Evolutionary conservation across 2,888 invertebrate genomes (phyloP).

Genomic region (Apoderus coryli): DNA sequence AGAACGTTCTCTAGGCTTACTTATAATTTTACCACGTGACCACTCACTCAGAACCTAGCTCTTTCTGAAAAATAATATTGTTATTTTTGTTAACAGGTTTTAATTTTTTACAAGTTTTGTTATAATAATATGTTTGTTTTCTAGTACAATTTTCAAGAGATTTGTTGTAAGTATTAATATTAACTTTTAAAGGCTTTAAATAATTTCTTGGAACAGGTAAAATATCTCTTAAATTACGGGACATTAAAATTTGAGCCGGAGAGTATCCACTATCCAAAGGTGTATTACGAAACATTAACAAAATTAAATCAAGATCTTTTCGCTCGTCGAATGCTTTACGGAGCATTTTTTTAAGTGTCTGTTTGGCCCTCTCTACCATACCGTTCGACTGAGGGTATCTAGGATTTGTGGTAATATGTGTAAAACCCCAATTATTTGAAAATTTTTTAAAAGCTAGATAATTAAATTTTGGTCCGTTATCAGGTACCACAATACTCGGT

Average conservation of each 20-base stretch:
- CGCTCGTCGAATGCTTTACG: conserved; percentile 5
- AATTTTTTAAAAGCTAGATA: conserved; percentile 9
- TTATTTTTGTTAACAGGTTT: neutral
- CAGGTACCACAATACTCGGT: conserved; percentile 6
- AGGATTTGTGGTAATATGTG: conserved; percentile 9
- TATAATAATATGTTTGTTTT: conserved; percentile 4
- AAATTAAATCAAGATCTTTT: conserved; percentile 8
- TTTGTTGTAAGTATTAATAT: neutral
- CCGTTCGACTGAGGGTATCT: conserved; percentile 14
- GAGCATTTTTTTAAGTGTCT: conserved; percentile 8
- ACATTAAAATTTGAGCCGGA: conserved; percentile 7
- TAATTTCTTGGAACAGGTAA: conserved; percentile 1
- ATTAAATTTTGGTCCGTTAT: conserved; percentile 13
- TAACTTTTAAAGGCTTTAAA: too few relatives aligned
- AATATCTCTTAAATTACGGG: conserved; percentile 4
- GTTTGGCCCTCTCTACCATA: conserved; percentile 11
- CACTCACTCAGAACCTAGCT: too few relatives aligned
- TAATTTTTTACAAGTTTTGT: conserved; percentile 4
- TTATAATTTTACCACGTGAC: conserved; percentile 1
- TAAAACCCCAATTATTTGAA: conserved; percentile 12
- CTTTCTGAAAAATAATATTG: conserved; percentile 1
- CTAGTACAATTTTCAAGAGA: neutral
- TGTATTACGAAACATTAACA: conserved; percentile 13
- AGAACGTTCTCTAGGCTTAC: conserved; percentile 2
- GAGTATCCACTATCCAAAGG: conserved; percentile 8